These are phyloP conservation scores for Craterocephalus amniculus DNA, from an alignment of 2,797 vertebrate genomes.

Conservation along the genomic window DNA sequence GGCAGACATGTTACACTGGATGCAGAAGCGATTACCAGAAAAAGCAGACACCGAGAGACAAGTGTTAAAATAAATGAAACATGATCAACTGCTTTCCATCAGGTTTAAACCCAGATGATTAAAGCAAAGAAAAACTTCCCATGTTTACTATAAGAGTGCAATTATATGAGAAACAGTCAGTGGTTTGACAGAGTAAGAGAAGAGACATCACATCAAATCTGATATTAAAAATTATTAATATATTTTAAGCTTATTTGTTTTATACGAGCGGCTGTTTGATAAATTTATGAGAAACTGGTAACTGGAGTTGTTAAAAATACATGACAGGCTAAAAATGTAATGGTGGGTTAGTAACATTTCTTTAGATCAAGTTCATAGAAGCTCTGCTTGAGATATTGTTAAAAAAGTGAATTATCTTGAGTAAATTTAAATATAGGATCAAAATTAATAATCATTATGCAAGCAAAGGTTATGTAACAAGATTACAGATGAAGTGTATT, in stretches of 20 bases:
- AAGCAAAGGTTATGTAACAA: neutral
- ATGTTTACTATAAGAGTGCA: neutral
- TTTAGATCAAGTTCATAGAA: neutral
- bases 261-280: neutral
- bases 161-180: neutral
- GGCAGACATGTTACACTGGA: neutral
- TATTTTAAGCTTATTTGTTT: neutral
- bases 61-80: neutral
- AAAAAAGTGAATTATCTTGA: neutral
- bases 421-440: neutral
- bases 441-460: neutral
- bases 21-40: conserved; percentile 4
- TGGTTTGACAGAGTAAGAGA: neutral
- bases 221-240: neutral
- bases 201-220: neutral
- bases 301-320: neutral
- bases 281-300: neutral
- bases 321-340: neutral
- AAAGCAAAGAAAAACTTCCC: neutral
- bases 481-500: neutral
- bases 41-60: neutral
- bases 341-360: neutral
- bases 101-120: neutral
- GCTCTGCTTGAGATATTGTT: neutral
- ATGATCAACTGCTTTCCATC: neutral